phyloP scores from a whole-genome alignment of 2,113 vertebrate genomes.

The Archocentrus centrarchus region DNA sequence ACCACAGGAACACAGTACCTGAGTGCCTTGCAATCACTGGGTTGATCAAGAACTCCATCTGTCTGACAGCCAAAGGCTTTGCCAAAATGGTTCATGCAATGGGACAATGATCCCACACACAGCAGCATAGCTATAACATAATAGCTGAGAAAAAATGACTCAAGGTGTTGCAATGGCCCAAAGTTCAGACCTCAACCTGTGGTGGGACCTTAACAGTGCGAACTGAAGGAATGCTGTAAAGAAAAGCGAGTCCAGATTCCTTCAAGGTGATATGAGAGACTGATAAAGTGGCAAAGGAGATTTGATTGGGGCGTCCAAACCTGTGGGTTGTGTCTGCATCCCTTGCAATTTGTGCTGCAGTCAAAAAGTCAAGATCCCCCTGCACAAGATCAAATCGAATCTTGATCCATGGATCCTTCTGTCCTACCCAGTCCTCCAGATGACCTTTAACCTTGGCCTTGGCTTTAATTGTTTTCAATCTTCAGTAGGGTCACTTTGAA shows the following conservation, averaged over 20 bases:
- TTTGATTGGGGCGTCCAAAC: slow-evolving; percentile 18
- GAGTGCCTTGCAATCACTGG: neutral
- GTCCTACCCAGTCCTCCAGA: slow-evolving; percentile 12
- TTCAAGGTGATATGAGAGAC: neutral
- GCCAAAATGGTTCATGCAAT: neutral
- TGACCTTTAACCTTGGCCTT: slow-evolving; percentile 1
- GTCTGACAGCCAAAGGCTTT: neutral
- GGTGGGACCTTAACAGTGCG: neutral
- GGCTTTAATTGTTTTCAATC: slow-evolving; percentile 31
- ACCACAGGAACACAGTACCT: neutral
- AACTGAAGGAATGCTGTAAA: neutral
- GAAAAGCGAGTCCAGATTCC: neutral
- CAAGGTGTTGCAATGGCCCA: neutral
- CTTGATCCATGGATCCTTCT: slow-evolving; percentile 10
- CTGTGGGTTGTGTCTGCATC: slow-evolving; percentile 11
- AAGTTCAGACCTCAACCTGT: neutral
- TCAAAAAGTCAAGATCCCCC: neutral
- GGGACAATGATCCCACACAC: neutral
- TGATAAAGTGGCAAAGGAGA: neutral
- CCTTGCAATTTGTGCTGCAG: neutral
- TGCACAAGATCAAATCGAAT: neutral
- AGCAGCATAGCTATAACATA: neutral
- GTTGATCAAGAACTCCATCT: neutral
- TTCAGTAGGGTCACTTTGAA: neutral
- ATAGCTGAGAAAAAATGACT: neutral